These are phyloP conservation scores for Panurus biarmicus DNA, from an alignment of 2,113 vertebrate species.

Conservation along the genomic window DNA sequence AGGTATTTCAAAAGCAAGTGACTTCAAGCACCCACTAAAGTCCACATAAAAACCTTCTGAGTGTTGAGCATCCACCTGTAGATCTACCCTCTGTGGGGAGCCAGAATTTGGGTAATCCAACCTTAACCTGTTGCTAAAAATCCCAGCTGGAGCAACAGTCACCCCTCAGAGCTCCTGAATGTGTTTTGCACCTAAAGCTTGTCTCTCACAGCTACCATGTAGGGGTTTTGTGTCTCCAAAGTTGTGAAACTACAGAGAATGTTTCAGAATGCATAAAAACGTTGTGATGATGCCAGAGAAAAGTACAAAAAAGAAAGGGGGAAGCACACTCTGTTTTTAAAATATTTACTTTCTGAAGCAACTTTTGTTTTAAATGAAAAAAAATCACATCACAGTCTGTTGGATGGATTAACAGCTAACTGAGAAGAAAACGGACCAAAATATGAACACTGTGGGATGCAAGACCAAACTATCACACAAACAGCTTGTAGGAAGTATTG, in stretches of 20 bases:
- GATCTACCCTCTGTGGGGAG: background rate
- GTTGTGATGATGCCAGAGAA: background rate
- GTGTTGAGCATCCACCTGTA: background rate
- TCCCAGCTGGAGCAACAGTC: fast-evolving
- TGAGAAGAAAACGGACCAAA: background rate
- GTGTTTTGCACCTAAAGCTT: background rate
- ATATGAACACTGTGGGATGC: background rate
- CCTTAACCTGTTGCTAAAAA: background rate
- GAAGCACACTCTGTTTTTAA: background rate
- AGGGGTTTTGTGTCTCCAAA: background rate
- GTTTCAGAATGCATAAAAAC: background rate
- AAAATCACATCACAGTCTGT: background rate
- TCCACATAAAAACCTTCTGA: background rate
- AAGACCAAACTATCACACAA: background rate
- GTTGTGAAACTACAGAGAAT: background rate
- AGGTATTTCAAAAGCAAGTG: background rate
- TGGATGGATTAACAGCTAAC: background rate
- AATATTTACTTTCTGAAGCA: background rate
- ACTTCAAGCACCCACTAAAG: background rate
- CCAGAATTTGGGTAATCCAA: background rate
- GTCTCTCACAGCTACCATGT: background rate
- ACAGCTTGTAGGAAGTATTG: background rate
- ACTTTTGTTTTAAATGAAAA: background rate
- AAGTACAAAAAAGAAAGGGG: background rate
- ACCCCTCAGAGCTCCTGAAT: background rate